These are phyloP conservation scores for Leptinotarsa undecemlineata DNA, from an alignment of 1,140 invertebrate species.

Conservation along the genomic window DNA sequence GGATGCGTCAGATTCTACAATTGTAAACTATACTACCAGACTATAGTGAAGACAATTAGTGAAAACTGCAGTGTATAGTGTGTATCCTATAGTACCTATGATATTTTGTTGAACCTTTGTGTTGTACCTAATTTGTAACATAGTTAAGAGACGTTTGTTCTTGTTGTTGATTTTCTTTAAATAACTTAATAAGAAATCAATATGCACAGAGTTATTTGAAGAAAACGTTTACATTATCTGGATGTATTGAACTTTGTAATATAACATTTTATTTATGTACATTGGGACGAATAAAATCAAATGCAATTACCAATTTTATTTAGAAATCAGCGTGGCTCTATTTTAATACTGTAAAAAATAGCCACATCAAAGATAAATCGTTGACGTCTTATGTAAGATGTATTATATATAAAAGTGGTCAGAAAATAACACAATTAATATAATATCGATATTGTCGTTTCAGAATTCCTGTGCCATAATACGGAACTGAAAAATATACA, in stretches of 20 bases:
- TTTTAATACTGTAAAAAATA: slow-evolving; percentile 33
- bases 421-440: not conserved
- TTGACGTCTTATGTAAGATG: slow-evolving; percentile 25
- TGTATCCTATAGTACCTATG: slow-evolving; percentile 26
- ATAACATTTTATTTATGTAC: slow-evolving; percentile 28
- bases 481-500: not conserved
- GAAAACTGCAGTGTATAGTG: slow-evolving; percentile 27
- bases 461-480: not conserved
- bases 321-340: slow-evolving; percentile 31
- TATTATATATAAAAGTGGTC: slow-evolving; percentile 15
- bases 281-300: slow-evolving; percentile 26
- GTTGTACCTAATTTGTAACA: slow-evolving; percentile 27
- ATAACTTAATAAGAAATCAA: not conserved
- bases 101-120: slow-evolving; percentile 24
- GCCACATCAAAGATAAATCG: slow-evolving; percentile 30
- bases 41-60: slow-evolving; percentile 17
- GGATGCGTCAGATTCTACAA: slow-evolving; percentile 29
- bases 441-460: not conserved
- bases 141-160: slow-evolving; percentile 23
- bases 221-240: slow-evolving; percentile 20
- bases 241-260: slow-evolving; percentile 27
- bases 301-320: slow-evolving; percentile 27
- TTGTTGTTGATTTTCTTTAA: slow-evolving; percentile 25
- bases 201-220: slow-evolving; percentile 18
- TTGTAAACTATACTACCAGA: slow-evolving; percentile 23